Base-by-base conservation (phyloP, 2,797 vertebrate genomes). In the Muscicapa striata region DNA sequence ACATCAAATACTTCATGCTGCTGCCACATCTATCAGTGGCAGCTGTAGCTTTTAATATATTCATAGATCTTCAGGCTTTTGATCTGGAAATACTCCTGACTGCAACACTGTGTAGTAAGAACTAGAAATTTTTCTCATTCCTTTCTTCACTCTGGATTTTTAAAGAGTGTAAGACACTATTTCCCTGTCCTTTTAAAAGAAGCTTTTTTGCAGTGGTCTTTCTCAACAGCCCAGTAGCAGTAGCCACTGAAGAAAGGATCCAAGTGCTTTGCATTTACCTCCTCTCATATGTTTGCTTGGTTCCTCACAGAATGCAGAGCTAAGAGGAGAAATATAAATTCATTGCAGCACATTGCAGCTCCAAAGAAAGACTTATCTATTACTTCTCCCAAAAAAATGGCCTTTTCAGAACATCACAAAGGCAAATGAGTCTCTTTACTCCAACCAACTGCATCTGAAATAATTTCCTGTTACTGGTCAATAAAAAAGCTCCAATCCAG, bases 31-130 rank as follows among this genome's bases (percentile, higher is more conserved):
- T 24, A 43, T 40, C 40, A n/a, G 15, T 43, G 24, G 19, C 23
- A 87, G 34, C 13, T 24, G 3, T 26, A 36, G 38, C 32, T 83
- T 78, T 74, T 52, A 69, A 68, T 46, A 59, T 32, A 92, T 57
- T 76, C 63, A 52, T 4, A 73, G 58, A 59, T 36, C 51, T 66
- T 72, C 74, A 84, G 9, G n/a, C 45, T 55, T 80, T 40, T 57
- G 32, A 74, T 77, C 34, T 57, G 38, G 51, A 87, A 88, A 77
- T 13, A 11, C 13, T 73, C n/a, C 32, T 26, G 30, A 67, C 29
- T 62, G 66, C 61, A 91, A 62, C 6, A 6, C 17, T 34, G 20
- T 0, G 0, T 11, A 59, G n/a, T 24, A 61, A 74, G 30, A 83
- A 18, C 34, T 54, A 80, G 61, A 58, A 69, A 46, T 5, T 77